A percentile compares a stretch with the other conserved stretches of the same genome.
phyloP scores from a whole-genome alignment of 1,140 invertebrate genomes.

The Popillia japonica region DNA sequence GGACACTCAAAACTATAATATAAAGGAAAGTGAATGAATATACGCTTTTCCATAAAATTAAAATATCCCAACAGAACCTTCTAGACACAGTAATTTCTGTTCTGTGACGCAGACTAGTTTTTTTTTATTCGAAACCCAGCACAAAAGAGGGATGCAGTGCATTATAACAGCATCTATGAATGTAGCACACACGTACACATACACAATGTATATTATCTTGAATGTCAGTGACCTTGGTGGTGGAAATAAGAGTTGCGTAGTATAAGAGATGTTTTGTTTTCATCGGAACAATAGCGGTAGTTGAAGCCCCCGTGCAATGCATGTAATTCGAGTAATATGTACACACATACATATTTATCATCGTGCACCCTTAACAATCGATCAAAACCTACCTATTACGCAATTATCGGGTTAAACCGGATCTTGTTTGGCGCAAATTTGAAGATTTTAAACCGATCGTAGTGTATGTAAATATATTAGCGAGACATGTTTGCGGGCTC shows the following conservation, averaged over 20 bases:
- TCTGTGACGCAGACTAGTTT: not conserved
- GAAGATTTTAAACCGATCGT: too few species aligned
- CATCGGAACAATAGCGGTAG: not conserved
- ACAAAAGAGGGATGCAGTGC: not conserved
- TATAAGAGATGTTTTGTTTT: not conserved
- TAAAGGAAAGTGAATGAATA: too few species aligned
- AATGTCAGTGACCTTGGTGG: constrained; percentile 1
- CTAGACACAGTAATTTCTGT: not conserved
- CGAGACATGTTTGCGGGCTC: too few species aligned
- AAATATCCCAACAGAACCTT: not conserved
- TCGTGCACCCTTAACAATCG: too few species aligned
- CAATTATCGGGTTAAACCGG: too few species aligned
- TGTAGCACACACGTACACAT: too few species aligned
- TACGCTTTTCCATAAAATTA: not conserved
- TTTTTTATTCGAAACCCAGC: not conserved
- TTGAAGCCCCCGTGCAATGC: not conserved
- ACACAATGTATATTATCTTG: not conserved
- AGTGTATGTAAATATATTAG: too few species aligned
- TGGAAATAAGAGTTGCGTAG: not conserved
- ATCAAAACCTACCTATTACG: too few species aligned
- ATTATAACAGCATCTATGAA: too few species aligned
- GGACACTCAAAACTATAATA: too few species aligned
- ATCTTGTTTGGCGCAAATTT: too few species aligned
- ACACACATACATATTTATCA: too few species aligned
- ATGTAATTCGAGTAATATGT: not conserved